A percentile compares a stretch with the other conserved stretches of the same genome.
phyloP scores from a whole-genome alignment of 2,797 vertebrate species.

The Hyperoplus lanceolatus region DNA sequence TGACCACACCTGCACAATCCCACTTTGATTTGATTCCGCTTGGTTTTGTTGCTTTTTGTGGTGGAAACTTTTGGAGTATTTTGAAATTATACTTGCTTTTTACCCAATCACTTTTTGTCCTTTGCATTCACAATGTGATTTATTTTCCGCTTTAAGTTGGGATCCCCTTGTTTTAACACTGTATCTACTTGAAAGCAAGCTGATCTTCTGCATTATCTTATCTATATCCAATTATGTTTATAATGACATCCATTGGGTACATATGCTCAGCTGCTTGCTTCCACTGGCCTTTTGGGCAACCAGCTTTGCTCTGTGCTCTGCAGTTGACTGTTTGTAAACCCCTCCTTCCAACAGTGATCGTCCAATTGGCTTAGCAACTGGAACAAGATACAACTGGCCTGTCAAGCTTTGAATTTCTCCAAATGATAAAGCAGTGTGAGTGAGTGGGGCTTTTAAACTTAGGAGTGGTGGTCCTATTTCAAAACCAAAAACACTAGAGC shows the following conservation, averaged over 20 bases:
- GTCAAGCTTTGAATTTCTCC: slow-evolving; percentile 31
- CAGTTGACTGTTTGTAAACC: slow-evolving; percentile 9
- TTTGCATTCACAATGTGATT: slow-evolving; percentile 12
- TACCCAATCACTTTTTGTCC: slow-evolving; percentile 26
- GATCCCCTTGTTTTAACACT: slow-evolving; percentile 1
- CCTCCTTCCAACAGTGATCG: slow-evolving; percentile 7
- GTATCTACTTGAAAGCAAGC: slow-evolving; percentile 17
- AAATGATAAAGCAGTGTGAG: slow-evolving; percentile 20
- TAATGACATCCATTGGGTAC: slow-evolving; percentile 12
- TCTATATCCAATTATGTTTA: slow-evolving; percentile 13
- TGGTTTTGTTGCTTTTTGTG: slow-evolving; percentile 42
- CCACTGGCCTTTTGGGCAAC: slow-evolving; percentile 3
- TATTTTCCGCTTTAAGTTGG: slow-evolving; percentile 17
- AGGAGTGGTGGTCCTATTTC: neutral
- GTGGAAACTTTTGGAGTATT: neutral
- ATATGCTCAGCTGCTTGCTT: slow-evolving; percentile 27
- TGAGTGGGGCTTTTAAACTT: neutral
- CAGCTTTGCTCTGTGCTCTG: slow-evolving; percentile 41
- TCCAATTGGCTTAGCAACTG: slow-evolving; percentile 34
- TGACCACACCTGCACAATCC: slow-evolving; percentile 70
- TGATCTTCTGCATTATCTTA: slow-evolving; percentile 2
- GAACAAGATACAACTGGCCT: slow-evolving; percentile 23
- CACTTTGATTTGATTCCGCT: slow-evolving; percentile 56
- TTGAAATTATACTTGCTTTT: slow-evolving; percentile 18
- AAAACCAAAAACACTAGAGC: slow-evolving; percentile 1